Evolutionary conservation across 2,113 vertebrate species (phyloP), one percentile per base, ranked within the genome.

Genomic region (Notarius lentiginosus): DNA sequence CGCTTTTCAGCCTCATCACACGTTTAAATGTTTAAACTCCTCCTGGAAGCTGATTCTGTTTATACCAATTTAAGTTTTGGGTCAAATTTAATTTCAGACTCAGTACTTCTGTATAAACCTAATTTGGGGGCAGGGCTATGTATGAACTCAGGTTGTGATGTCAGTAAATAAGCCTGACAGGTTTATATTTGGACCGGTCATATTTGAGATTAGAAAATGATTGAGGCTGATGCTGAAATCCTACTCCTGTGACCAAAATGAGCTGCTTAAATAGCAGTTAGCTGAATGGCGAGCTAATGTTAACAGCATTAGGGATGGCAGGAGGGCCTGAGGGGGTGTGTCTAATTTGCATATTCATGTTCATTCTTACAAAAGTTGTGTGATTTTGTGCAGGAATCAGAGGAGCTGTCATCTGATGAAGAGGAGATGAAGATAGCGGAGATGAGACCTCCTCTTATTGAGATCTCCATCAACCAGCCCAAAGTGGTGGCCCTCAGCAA

Each of bases 341-440:
- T 89, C 24, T 84, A 2, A 51, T n/a, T 49, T 75, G 47, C 47
- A 75, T 75, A 51, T 58, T 84, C 47, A 27, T 84, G 7, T 85
- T 66, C 18, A 10, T 73, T 73, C 3, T 20, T 30, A 34, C 24
- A 27, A 6, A 34, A 47, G 51, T 84, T 75, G 41, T 63, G 17
- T 83, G 86, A 56, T 5, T 9, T 47, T 73, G 27, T 77, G 20
- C 92, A 99, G 97, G 97, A 98, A 84, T 97, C 97, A 22, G 98
- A 99, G 92, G 98, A 99, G 84, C 95, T 99, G 20, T 98, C 97
- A 18, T 98, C 97, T 87, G 98, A 99, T 92, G 98, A 99, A 92
- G 97, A 94, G 22, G 98, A 98, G 92, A 99, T 99, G 98, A 99
- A 98, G 93, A 96, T 99, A 79, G 98, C 97, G 11, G 97, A 99